A percentile compares a stretch with the other conserved stretches of the same genome.
Conservation (phyloP, 2,888 invertebrate genomes). For the Lepas anatifera region DNA sequence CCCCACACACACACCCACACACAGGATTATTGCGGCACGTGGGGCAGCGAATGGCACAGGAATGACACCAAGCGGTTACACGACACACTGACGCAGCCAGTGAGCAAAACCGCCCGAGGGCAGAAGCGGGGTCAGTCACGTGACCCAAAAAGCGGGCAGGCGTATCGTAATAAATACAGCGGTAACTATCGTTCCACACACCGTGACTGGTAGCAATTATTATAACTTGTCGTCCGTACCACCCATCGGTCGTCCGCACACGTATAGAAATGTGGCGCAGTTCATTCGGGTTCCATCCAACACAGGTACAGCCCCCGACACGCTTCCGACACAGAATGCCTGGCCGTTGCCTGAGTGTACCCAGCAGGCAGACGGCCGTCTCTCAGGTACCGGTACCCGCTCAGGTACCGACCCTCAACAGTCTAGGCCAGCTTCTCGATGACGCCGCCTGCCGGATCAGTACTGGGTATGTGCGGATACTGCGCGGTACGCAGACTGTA, state of each 20-base stretch:
- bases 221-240: too few species aligned
- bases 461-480: not conserved
- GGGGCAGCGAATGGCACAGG: not conserved
- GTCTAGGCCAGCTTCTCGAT: not conserved
- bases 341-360: too few species aligned
- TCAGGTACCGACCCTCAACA: not conserved
- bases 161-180: too few species aligned
- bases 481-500: not conserved
- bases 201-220: too few species aligned
- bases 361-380: too few species aligned
- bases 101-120: not conserved
- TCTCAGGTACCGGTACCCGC: too few species aligned
- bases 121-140: not conserved
- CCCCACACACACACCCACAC: not conserved
- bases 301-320: too few species aligned
- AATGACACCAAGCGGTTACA: constrained; percentile 5
- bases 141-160: too few species aligned
- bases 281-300: not conserved
- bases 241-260: too few species aligned
- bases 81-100: not conserved
- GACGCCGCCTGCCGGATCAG: not conserved
- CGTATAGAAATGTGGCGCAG: too few species aligned
- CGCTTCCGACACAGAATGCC: too few species aligned
- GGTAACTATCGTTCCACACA: too few species aligned
- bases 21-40: not conserved